These are phyloP conservation scores for Selenia dentaria DNA, from an alignment of 2,888 invertebrate species.

Conservation along the genomic window DNA sequence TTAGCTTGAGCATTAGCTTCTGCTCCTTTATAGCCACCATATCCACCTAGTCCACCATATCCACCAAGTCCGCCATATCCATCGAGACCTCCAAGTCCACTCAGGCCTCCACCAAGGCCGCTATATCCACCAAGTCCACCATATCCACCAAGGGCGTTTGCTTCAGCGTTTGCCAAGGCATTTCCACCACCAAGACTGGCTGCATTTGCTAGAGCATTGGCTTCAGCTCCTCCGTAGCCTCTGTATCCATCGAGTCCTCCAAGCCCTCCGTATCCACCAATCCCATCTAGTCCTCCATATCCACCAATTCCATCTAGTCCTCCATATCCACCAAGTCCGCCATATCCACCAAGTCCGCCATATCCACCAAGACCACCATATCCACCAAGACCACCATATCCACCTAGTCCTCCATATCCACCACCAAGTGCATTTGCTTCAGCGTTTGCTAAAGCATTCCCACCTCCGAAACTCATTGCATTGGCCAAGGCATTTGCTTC, in stretches of 20 bases:
- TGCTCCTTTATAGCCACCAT: conserved; percentile 1
- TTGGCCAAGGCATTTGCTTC: conserved; percentile 10
- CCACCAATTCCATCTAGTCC: background rate
- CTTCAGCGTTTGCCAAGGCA: conserved; percentile 15
- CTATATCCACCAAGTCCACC: background rate
- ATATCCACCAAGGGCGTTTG: conserved; percentile 7
- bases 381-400: conserved; percentile 14
- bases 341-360: conserved; percentile 12
- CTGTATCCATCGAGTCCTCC: background rate
- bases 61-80: background rate
- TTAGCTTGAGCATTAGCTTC: conserved; percentile 7
- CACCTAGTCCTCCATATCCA: conserved; percentile 10
- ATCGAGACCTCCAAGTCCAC: background rate
- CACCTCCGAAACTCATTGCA: background rate
- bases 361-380: background rate
- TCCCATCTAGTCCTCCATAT: conserved; percentile 14
- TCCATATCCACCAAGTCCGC: conserved; percentile 9
- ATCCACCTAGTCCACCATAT: background rate
- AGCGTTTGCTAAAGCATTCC: background rate
- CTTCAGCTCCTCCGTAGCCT: conserved; percentile 1
- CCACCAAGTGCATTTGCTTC: background rate
- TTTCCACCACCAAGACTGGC: conserved; percentile 13
- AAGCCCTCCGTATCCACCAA: background rate
- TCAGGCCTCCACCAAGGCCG: background rate
- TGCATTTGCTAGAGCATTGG: conserved; percentile 6